Evolutionary conservation across 2,113 vertebrate genomes (phyloP).

Genomic region (Caretta caretta): DNA sequence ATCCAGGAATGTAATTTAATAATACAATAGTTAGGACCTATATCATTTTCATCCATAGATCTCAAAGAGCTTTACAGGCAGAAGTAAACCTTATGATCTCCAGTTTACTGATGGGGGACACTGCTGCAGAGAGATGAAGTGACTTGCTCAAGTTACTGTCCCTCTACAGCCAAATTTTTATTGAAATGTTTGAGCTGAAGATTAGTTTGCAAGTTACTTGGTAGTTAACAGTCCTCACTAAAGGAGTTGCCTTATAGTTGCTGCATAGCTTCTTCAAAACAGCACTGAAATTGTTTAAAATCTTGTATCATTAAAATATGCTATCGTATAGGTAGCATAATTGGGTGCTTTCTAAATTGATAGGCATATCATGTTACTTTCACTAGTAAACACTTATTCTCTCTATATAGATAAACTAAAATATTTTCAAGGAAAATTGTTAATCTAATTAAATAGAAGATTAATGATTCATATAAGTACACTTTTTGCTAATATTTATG

Average conservation of each 20-base stretch:
- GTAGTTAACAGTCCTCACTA: background rate
- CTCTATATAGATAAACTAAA: background rate
- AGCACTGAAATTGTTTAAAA: background rate
- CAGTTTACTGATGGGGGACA: constrained; percentile 20
- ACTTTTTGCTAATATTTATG: background rate
- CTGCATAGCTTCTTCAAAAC: background rate
- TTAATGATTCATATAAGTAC: background rate
- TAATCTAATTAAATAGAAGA: background rate
- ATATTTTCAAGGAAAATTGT: background rate
- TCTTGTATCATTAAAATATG: background rate
- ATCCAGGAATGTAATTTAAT: constrained; percentile 31
- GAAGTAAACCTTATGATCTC: constrained; percentile 50
- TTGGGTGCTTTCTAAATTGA: background rate
- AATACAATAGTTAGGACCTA: constrained; percentile 28
- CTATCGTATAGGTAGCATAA: background rate
- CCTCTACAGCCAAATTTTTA: background rate
- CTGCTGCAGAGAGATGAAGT: background rate
- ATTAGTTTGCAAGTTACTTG: background rate
- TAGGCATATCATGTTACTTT: background rate
- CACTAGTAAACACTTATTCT: background rate
- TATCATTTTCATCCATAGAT: constrained; percentile 58
- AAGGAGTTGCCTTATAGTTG: background rate
- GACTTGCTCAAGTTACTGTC: background rate
- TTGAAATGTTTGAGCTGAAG: background rate
- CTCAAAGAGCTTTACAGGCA: constrained; percentile 57